Evolutionary conservation across 2,888 invertebrate species (phyloP).

Genomic region (Leucania comma): DNA sequence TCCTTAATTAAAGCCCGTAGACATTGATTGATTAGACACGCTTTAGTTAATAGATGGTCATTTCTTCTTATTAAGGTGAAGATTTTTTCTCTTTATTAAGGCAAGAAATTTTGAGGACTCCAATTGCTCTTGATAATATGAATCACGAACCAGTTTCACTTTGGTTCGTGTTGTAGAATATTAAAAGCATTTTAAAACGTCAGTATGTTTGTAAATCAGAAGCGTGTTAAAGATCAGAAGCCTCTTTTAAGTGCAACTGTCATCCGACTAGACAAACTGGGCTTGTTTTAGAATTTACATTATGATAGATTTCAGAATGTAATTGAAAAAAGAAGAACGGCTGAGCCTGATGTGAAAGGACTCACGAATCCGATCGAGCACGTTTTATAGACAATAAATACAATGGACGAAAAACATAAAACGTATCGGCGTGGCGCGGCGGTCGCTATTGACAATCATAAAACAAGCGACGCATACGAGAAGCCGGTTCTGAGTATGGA

Average conservation of each 20-base stretch:
- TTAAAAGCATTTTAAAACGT: slow-evolving; percentile 18
- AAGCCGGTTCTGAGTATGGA: slow-evolving; percentile 65
- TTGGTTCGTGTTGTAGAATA: slow-evolving; percentile 9
- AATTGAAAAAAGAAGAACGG: slow-evolving; percentile 44
- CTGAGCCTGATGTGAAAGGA: slow-evolving; percentile 36
- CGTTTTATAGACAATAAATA: slow-evolving; percentile 59
- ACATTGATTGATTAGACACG: slow-evolving; percentile 53
- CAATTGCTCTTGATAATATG: slow-evolving; percentile 44
- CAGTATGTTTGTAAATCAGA: slow-evolving; percentile 23
- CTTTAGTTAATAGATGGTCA: slow-evolving; percentile 40
- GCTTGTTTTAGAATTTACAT: slow-evolving; percentile 28
- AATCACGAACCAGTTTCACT: slow-evolving; percentile 26
- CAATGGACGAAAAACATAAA: slow-evolving; percentile 60
- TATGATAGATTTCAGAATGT: slow-evolving; percentile 47
- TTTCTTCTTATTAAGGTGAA: slow-evolving; percentile 41
- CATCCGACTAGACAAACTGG: slow-evolving; percentile 36
- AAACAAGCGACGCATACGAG: slow-evolving; percentile 59
- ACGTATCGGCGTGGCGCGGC: slow-evolving; percentile 49
- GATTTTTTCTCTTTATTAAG: slow-evolving; percentile 12
- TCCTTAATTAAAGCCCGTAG: slow-evolving; percentile 47
- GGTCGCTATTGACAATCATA: slow-evolving; percentile 59
- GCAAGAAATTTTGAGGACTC: slow-evolving; percentile 16
- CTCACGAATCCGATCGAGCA: slow-evolving; percentile 39
- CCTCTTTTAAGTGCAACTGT: no score
- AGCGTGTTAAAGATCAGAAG: background rate